Evolutionary conservation across 1,140 invertebrate genomes (phyloP), one percentile per base, ranked within the genome.

Genomic region (Atta cephalotes): DNA sequence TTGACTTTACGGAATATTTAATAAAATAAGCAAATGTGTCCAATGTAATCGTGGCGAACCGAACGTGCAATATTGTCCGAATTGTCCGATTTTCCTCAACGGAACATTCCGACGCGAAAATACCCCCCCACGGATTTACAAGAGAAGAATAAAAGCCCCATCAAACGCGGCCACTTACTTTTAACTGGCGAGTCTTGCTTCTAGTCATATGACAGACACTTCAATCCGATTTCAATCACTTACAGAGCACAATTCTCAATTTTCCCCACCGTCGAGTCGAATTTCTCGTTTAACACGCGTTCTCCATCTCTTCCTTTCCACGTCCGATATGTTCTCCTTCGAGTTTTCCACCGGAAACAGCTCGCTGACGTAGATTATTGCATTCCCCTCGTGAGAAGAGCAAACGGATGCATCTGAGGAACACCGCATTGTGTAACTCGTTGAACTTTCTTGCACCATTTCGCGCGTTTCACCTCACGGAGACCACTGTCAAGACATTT

Each of bases 141-240:
- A 45, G 9, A 35, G 16, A 39, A 18, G 16, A 58, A 58, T 45
- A 70, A 56, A 71, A 80, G 4, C 5, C 21, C 9, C 49, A 28
- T 14, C 14, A n/a, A 68, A 80, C 14, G 9, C 10, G n/a, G 14
- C 21, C 21, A 65, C n/a, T 71, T 71, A 45, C 49, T 21, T 49
- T 65, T 79, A 51, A 31, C 7, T 16, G 25, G 60, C 3, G 31
- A 25, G 21, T 9, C 25, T 56, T 25, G 63, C 63, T 45, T 35
- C 51, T n/a, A 31, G 49, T 70, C 78, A 16, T 58, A 66, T 71
- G 79, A 71, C 66, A 60, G 51, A 35, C 79, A 81, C 21, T 79
- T 66, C 66, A 71, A 81, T 70, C 65, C 65, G 51, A 81, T 81
- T 81, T 81, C 79, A 58, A 71, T 71, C 31, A 25, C 35, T 39